A percentile compares a stretch with the other conserved stretches of the same genome.
Conservation (phyloP, 1,140 invertebrate genomes). For the Pseudomyrmex pallidus region DNA sequence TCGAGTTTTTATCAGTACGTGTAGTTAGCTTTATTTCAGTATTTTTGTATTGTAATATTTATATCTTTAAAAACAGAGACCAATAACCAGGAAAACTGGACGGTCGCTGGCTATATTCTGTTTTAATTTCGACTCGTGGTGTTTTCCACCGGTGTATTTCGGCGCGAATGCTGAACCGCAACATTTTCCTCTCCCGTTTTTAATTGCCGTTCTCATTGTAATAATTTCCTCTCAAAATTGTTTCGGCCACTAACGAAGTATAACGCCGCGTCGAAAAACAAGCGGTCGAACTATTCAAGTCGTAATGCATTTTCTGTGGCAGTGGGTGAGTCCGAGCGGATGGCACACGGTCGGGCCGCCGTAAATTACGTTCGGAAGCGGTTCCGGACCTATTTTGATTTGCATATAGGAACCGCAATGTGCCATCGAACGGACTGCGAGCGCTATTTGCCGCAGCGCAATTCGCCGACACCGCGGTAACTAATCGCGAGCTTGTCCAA, state of each 20-base stretch:
- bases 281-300: conserved; percentile 28
- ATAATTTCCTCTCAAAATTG: conserved; percentile 24
- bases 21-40: too few relatives aligned
- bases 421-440: conserved; percentile 61
- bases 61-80: too few relatives aligned
- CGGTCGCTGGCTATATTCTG: too few relatives aligned
- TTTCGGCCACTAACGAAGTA: conserved; percentile 35
- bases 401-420: conserved; percentile 72
- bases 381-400: conserved; percentile 71
- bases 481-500: conserved; percentile 25
- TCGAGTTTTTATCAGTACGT: too few relatives aligned
- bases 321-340: conserved; percentile 14
- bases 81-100: too few relatives aligned
- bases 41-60: too few relatives aligned
- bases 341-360: conserved; percentile 29
- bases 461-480: conserved; percentile 47
- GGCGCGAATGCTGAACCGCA: too few relatives aligned
- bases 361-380: conserved; percentile 62
- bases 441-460: conserved; percentile 61
- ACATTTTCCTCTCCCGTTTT: too few relatives aligned
- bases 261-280: conserved; percentile 46
- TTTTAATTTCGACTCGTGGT: too few relatives aligned
- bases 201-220: conserved; percentile 21
- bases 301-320: conserved; percentile 60
- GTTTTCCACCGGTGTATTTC: too few relatives aligned